These are phyloP conservation scores for Halichoerus grypus DNA, from an alignment of 2,113 vertebrate species.

Conservation along the genomic window DNA sequence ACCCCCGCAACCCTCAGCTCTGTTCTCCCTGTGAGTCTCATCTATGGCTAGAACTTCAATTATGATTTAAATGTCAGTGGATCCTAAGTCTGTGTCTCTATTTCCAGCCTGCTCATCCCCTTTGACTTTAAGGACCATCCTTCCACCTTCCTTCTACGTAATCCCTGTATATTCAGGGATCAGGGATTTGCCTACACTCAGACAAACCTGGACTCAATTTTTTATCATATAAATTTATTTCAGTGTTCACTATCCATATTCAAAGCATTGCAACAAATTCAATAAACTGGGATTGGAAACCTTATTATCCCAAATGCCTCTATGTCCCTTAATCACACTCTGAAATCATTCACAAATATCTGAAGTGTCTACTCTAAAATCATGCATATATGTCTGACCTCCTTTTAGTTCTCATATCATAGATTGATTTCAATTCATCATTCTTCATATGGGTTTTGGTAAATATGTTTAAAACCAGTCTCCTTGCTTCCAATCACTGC, in stretches of 20 bases:
- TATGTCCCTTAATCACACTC: not conserved
- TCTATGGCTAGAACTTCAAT: not conserved
- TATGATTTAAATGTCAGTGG: not conserved
- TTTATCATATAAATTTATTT: not conserved
- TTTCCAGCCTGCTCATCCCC: not conserved
- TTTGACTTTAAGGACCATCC: not conserved
- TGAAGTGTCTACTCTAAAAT: not conserved
- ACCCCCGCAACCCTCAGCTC: accelerated
- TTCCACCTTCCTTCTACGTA: not conserved
- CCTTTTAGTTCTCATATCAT: not conserved
- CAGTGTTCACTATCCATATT: not conserved
- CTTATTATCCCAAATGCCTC: not conserved
- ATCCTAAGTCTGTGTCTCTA: not conserved
- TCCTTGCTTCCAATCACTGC: not conserved
- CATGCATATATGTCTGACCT: not conserved
- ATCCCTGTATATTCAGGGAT: not conserved
- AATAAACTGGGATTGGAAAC: not conserved
- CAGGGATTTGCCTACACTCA: not conserved
- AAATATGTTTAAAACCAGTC: not conserved
- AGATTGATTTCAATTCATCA: not conserved
- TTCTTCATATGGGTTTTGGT: not conserved
- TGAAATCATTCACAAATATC: constrained; percentile 16
- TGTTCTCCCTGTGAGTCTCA: not conserved
- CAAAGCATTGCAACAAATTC: not conserved
- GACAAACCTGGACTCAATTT: not conserved